Percentiles rank a stretch among this genome's conserved stretches.
Conservation (phyloP, 2,888 invertebrate species). For the Clistopyga incitator region DNA sequence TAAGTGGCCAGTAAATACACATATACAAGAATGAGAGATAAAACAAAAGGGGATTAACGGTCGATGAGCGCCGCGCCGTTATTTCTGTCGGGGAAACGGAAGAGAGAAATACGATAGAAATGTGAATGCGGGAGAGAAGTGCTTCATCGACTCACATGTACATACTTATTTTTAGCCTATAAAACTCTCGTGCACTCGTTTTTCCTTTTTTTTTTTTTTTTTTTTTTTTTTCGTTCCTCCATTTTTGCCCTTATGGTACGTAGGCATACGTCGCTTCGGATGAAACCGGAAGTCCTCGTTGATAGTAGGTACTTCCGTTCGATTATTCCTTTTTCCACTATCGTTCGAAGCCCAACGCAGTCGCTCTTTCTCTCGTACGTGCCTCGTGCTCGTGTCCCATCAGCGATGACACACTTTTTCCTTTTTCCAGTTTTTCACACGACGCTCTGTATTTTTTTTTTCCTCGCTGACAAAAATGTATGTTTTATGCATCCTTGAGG, state of each 20-base stretch:
- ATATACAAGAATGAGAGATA: slow-evolving; percentile 20
- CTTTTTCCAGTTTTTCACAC: background rate
- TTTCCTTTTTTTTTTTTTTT: slow-evolving; percentile 16
- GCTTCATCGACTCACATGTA: slow-evolving; percentile 14
- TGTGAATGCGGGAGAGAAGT: background rate
- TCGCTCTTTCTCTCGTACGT: slow-evolving; percentile 11
- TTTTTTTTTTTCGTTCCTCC: background rate
- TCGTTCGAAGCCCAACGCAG: slow-evolving; percentile 31
- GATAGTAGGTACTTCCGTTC: slow-evolving; percentile 66
- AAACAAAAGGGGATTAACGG: slow-evolving; percentile 31
- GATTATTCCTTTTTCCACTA: slow-evolving; percentile 62
- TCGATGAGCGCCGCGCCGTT: slow-evolving; percentile 37
- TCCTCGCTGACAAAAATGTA: background rate
- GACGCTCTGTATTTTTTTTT: background rate
- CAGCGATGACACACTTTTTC: slow-evolving; percentile 57
- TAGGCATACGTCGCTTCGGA: slow-evolving; percentile 50
- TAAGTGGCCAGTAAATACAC: slow-evolving; percentile 10
- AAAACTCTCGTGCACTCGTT: slow-evolving; percentile 19
- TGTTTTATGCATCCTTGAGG: no score
- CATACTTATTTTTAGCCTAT: background rate
- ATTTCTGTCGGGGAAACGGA: slow-evolving; percentile 45
- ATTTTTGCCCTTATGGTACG: background rate
- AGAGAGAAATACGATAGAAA: slow-evolving; percentile 48
- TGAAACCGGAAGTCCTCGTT: slow-evolving; percentile 64
- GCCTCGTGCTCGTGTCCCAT: slow-evolving; percentile 47